phyloP scores from a whole-genome alignment of 2,888 invertebrate genomes.

The Drosophila demipolita region DNA sequence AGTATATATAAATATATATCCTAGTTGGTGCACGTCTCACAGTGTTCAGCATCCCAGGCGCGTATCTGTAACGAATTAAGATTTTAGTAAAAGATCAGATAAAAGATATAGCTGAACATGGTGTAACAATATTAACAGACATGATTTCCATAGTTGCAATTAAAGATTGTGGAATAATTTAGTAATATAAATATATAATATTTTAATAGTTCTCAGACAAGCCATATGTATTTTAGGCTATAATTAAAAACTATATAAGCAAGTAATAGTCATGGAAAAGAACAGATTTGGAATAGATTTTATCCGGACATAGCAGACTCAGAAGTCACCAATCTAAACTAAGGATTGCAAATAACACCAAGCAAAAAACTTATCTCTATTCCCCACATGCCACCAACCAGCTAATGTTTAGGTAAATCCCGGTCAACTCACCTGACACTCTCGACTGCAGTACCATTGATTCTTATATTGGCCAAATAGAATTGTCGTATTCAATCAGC shows the following conservation, averaged over 20 bases:
- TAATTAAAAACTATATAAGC: background rate
- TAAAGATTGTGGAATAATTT: background rate
- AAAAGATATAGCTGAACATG: background rate
- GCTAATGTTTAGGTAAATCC: background rate
- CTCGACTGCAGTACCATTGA: conserved; percentile 97
- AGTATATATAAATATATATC: conserved; percentile 7
- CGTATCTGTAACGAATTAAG: conserved; percentile 88
- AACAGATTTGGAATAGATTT: background rate
- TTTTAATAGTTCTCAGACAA: background rate
- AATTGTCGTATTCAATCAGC: conserved; percentile 89
- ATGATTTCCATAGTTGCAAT: background rate
- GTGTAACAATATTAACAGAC: background rate
- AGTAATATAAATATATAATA: background rate
- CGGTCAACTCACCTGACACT: conserved; percentile 91
- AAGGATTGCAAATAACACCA: background rate
- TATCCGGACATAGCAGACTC: background rate
- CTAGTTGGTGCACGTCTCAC: conserved; percentile 46
- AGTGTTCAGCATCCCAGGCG: conserved; percentile 88
- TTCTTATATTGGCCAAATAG: conserved; percentile 96
- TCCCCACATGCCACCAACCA: background rate
- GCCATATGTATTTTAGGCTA: too few species aligned
- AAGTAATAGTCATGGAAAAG: too few species aligned
- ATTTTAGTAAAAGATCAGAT: background rate
- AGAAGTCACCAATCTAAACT: background rate
- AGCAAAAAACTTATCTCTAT: background rate